Percentiles rank a stretch among this genome's conserved stretches.
Evolutionary conservation across 2,888 invertebrate genomes (phyloP).

Genomic region (Graphium colonna): DNA sequence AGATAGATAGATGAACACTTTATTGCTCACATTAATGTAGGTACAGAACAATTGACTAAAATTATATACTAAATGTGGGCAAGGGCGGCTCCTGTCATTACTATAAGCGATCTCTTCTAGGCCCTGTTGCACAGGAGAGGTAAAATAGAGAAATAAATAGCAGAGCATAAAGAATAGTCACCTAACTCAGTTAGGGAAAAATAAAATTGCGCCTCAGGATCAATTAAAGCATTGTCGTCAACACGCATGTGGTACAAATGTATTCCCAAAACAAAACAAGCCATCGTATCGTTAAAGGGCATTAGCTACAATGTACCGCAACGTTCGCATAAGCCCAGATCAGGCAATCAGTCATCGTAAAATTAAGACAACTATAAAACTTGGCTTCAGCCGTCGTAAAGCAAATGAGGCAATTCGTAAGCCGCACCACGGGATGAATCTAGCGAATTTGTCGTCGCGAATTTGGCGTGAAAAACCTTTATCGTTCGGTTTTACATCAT

Average conservation of each 20-base stretch:
- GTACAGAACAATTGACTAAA: too few species aligned
- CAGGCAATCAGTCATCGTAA: conserved; percentile 50
- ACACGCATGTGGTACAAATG: background rate
- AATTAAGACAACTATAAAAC: conserved; percentile 57
- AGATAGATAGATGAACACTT: too few species aligned
- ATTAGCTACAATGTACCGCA: conserved; percentile 4
- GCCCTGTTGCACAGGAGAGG: too few species aligned
- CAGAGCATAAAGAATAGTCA: too few species aligned
- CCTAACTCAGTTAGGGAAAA: too few species aligned
- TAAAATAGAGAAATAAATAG: too few species aligned
- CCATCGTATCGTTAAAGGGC: conserved; percentile 9
- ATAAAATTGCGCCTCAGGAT: too few species aligned
- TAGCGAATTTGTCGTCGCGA: conserved; percentile 43
- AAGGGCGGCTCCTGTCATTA: too few species aligned
- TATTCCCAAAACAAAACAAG: background rate
- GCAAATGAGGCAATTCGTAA: conserved; percentile 55
- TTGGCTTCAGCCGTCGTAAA: conserved; percentile 54
- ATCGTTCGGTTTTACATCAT: conserved; percentile 26
- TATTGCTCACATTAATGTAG: too few species aligned
- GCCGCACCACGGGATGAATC: conserved; percentile 52
- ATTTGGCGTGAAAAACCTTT: conserved; percentile 43
- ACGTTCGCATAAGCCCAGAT: conserved; percentile 13
- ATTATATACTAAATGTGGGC: too few species aligned
- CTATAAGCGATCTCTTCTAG: too few species aligned
- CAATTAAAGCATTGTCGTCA: too few species aligned